These are phyloP conservation scores for Bradypodion ventrale DNA, from an alignment of 2,797 vertebrate genomes.

Conservation along the genomic window DNA sequence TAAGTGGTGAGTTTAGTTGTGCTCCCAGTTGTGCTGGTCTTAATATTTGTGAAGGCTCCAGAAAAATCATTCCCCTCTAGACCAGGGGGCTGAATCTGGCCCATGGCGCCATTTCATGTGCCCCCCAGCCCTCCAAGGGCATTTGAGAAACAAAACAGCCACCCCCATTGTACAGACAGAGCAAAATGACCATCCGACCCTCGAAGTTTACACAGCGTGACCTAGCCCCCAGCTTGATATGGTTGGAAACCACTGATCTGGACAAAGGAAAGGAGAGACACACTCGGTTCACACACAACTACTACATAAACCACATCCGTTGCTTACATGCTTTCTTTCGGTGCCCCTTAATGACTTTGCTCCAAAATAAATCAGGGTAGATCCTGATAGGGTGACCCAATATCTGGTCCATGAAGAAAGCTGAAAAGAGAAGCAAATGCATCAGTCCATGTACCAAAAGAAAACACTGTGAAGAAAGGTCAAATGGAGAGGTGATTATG, in stretches of 20 bases:
- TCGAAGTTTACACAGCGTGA: too few species aligned
- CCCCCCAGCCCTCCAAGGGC: too few species aligned
- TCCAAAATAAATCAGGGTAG: conserved; percentile 89
- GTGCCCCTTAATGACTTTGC: conserved; percentile 92
- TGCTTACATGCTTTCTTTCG: conserved; percentile 93
- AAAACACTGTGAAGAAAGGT: conserved; percentile 15
- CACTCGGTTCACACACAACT: too few species aligned
- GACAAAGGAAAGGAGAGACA: too few species aligned
- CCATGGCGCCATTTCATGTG: too few species aligned
- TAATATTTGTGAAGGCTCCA: neutral
- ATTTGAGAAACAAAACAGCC: too few species aligned
- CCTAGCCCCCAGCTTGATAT: too few species aligned
- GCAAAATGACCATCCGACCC: too few species aligned
- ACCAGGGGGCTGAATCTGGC: too few species aligned
- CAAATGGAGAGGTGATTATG: neutral
- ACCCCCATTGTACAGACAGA: too few species aligned
- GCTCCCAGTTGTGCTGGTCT: neutral
- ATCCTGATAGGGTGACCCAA: conserved; percentile 91
- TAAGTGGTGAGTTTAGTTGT: neutral
- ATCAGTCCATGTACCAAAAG: conserved; percentile 13
- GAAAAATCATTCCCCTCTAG: neutral
- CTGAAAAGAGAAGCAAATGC: conserved; percentile 65
- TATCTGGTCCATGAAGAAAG: conserved; percentile 94
- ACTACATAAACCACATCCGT: conserved; percentile 28
- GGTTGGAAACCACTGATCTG: too few species aligned